Evolutionary conservation across 1,140 invertebrate genomes (phyloP), one percentile per base, ranked within the genome.

Genomic region (Bombus haemorrhoidalis): DNA sequence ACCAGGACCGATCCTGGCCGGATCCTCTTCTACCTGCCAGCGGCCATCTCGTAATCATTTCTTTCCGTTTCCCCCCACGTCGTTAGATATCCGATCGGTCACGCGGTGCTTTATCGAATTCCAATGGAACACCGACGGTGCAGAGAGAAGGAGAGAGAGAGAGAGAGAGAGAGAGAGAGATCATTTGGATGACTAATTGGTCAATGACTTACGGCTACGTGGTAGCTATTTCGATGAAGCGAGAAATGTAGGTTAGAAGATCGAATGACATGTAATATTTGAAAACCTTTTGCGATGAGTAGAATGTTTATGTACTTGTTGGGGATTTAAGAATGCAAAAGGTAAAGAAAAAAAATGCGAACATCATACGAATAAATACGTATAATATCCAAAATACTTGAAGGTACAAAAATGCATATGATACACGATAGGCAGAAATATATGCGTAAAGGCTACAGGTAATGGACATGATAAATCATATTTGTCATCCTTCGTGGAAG

Each of bases 101-200:
- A 59, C 64, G 22, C 66, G 43, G 53, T 34, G 83, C 75, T 25
- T 62, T 79, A 84, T 84, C 83, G 62, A 77, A 83, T 77, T 83
- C 62, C 81, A 13, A 39, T 77, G 62, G 34, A 68, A 68, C 22
- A 77, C 34, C 62, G 12, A 18, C 10, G 66, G 73, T 25, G 32
- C 13, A 34, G 10, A 1, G 25, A 53, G 6, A 22, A 18, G 22
- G 1, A 53, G 47, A 53, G 18, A 8, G 47, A 22, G 18, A 18
- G 47, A 22, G 47, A 0, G 43, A 1, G 43, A 5, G 43, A 15
- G 3, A 0, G 43, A 0, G 5, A 34, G 3, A 22, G 34, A 68
- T 68, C 13, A 68, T 76, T 39, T 8, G 57, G 41, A 53, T 69
- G 69, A 64, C 41, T 77, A 83, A 83, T 77, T 68, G 43, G 41